A percentile compares a stretch with the other conserved stretches of the same genome.
Evolutionary conservation across 2,113 vertebrate species (phyloP).

Genomic region (Hemiscyllium ocellatum): DNA sequence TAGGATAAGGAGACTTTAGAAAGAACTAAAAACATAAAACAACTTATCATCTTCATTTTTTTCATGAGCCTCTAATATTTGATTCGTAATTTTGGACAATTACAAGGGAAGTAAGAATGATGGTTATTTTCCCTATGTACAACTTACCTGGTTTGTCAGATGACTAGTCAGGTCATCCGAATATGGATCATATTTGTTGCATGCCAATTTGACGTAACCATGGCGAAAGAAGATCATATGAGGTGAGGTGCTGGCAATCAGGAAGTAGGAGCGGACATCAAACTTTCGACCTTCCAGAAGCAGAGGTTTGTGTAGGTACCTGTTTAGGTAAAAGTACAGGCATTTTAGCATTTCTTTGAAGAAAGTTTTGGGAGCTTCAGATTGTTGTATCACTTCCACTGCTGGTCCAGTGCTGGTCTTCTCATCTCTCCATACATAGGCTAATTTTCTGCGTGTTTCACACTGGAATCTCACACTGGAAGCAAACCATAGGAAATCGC

Average conservation of each 20-base stretch:
- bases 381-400: background rate
- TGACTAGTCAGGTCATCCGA: conserved; percentile 71
- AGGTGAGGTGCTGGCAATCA: conserved; percentile 68
- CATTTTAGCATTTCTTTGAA: background rate
- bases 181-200: conserved; percentile 62
- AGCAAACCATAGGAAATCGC: background rate
- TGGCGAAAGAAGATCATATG: conserved; percentile 75
- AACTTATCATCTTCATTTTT: background rate
- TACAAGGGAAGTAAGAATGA: background rate
- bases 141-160: conserved; percentile 74
- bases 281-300: conserved; percentile 77
- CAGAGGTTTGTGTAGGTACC: conserved; percentile 74
- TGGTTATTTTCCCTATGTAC: background rate
- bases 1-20: background rate
- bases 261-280: conserved; percentile 72
- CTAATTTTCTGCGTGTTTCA: background rate
- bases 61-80: background rate
- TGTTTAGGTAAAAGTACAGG: conserved; percentile 41
- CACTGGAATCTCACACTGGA: background rate
- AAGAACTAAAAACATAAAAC: background rate
- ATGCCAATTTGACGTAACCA: conserved; percentile 73
- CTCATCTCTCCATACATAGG: background rate
- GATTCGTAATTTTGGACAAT: background rate
- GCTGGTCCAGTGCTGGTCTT: background rate
- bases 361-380: too few species aligned